Percentiles rank a stretch among this genome's conserved stretches.
phyloP scores from a whole-genome alignment of 2,888 invertebrate species.

The Oligia strigilis region DNA sequence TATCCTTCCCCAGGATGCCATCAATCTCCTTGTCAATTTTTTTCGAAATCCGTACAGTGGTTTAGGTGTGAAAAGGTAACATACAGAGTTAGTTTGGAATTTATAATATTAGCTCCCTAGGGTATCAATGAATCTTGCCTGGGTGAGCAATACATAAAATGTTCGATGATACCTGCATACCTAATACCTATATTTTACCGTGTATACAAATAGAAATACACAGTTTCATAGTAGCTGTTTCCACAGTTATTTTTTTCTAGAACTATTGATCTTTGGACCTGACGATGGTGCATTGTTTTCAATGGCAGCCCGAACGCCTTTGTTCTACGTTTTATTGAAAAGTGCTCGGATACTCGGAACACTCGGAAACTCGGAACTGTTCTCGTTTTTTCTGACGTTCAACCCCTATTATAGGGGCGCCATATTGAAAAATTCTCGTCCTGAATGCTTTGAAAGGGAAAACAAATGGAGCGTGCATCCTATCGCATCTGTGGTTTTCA shows the following conservation, averaged over 20 bases:
- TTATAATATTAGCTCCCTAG: too few species aligned
- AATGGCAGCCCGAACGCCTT: constrained; percentile 27
- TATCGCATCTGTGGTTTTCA: constrained; percentile 13
- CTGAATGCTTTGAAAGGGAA: constrained; percentile 30
- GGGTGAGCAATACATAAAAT: background rate
- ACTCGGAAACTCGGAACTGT: constrained; percentile 6
- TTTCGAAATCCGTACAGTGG: too few species aligned
- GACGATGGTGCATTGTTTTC: constrained; percentile 33
- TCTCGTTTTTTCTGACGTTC: constrained; percentile 7
- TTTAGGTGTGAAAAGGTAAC: too few species aligned
- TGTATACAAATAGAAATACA: background rate
- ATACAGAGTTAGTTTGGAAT: too few species aligned
- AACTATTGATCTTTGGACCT: constrained; percentile 39
- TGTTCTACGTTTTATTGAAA: constrained; percentile 45
- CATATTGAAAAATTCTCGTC: constrained; percentile 34
- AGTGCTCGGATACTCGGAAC: constrained; percentile 13
- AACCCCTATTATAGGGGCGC: background rate
- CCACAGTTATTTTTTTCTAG: constrained; percentile 10
- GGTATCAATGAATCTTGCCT: background rate
- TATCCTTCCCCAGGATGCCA: background rate
- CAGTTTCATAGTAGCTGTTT: background rate
- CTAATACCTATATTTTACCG: background rate
- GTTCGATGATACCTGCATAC: background rate
- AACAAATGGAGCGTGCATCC: constrained; percentile 25
- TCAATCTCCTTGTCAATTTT: too few species aligned